Conservation (phyloP, 37 sponge, comb jelly and placozoan genomes). For the Bolinopsis microptera region DNA sequence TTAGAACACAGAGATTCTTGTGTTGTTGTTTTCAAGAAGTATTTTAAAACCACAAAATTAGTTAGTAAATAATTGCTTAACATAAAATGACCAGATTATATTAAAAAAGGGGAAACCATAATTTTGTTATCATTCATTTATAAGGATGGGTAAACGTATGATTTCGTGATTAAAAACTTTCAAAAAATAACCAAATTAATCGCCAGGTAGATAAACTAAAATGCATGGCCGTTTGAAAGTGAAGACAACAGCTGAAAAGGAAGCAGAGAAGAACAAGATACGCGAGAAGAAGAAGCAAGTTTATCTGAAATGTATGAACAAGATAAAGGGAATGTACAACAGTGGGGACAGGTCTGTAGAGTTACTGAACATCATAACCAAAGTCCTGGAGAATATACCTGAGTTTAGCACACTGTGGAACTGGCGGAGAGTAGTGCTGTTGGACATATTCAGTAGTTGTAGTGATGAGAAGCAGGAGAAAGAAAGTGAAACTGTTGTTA, state of each 20-base stretch:
- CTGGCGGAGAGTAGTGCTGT: background rate
- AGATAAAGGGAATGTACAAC: background rate
- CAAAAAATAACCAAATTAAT: too few relatives aligned
- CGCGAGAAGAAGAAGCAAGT: slow-evolving; percentile 37
- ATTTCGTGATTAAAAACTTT: too few relatives aligned
- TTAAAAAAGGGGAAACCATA: too few relatives aligned
- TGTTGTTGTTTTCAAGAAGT: too few relatives aligned
- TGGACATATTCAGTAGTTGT: background rate
- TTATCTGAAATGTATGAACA: slow-evolving; percentile 20
- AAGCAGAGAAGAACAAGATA: slow-evolving; percentile 4
- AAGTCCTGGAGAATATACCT: slow-evolving; percentile 34
- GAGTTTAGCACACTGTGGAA: slow-evolving; percentile 50
- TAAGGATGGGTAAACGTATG: too few relatives aligned
- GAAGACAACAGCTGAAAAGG: slow-evolving; percentile 54
- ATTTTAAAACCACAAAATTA: too few relatives aligned
- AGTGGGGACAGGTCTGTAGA: slow-evolving; percentile 37
- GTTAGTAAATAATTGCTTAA: too few relatives aligned
- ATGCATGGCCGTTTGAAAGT: slow-evolving; percentile 63
- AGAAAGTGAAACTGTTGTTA: background rate
- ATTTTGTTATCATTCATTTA: too few relatives aligned
- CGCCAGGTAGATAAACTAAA: too few relatives aligned
- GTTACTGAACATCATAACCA: background rate
- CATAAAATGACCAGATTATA: too few relatives aligned
- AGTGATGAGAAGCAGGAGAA: background rate
- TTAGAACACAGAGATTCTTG: too few relatives aligned